Evolutionary conservation across 37 sponge, comb jelly and placozoan genomes (phyloP).

Genomic region (Cladorhizidae sp.): DNA sequence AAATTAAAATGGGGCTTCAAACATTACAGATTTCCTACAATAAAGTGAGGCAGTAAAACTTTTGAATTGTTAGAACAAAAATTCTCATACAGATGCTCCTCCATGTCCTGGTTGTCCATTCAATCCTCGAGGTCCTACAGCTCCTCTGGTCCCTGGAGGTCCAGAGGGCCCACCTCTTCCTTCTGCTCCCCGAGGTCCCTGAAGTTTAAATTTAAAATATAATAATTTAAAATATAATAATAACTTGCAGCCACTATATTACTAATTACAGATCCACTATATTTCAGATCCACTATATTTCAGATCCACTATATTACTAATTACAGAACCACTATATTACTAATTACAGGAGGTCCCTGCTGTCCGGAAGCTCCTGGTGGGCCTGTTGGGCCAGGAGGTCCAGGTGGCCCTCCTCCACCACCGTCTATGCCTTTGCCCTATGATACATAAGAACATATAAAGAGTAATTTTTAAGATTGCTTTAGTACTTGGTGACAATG

Average conservation of each 20-base stretch:
- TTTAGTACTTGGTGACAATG: too few species aligned
- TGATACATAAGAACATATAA: background rate
- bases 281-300: too few species aligned
- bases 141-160: slow-evolving; percentile 22
- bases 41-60: background rate
- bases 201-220: background rate
- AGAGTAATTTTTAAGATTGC: too few species aligned
- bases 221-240: background rate
- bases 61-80: background rate
- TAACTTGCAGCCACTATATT: background rate
- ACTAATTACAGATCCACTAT: too few species aligned
- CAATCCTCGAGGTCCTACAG: slow-evolving; percentile 37
- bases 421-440: slow-evolving; percentile 24
- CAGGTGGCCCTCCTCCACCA: slow-evolving; percentile 25
- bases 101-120: slow-evolving; percentile 52
- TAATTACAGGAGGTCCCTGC: slow-evolving; percentile 61
- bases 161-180: slow-evolving; percentile 37
- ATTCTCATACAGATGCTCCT: slow-evolving; percentile 14
- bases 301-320: too few species aligned
- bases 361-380: slow-evolving; percentile 57
- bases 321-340: too few species aligned
- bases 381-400: slow-evolving; percentile 40
- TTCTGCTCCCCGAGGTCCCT: slow-evolving; percentile 51
- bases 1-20: too few species aligned
- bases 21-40: too few species aligned